phyloP scores from a whole-genome alignment of 2,113 vertebrate species.

The Stomatorhinus ivindoensis region DNA sequence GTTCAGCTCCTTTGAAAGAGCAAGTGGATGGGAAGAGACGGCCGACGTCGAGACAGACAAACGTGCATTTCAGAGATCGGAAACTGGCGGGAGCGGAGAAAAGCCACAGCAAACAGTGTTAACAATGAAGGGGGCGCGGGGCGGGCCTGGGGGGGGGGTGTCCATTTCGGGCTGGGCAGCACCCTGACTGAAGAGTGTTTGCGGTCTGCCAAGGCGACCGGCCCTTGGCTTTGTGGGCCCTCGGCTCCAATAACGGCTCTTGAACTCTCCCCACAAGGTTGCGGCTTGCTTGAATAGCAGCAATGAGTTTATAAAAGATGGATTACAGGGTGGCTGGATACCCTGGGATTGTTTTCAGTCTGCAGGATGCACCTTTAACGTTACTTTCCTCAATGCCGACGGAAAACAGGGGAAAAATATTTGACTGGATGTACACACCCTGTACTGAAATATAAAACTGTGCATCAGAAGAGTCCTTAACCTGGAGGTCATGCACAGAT shows the following conservation, averaged over 20 bases:
- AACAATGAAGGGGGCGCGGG: background rate
- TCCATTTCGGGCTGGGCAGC: conserved; percentile 6
- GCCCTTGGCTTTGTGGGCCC: conserved; percentile 22
- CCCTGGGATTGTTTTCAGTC: background rate
- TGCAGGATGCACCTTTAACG: conserved; percentile 8
- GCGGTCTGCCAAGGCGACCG: conserved; percentile 6
- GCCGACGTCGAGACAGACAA: background rate
- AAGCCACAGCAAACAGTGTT: background rate
- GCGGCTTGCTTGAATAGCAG: conserved; percentile 20
- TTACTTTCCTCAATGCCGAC: background rate
- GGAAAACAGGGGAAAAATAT: background rate
- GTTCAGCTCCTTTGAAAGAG: background rate
- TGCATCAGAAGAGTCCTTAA: background rate
- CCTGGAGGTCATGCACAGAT: background rate
- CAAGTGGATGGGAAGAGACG: background rate
- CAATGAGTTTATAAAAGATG: conserved; percentile 35
- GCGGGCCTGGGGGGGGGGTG: background rate
- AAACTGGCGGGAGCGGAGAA: background rate
- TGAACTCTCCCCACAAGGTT: conserved; percentile 24
- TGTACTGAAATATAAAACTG: background rate
- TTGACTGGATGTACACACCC: background rate
- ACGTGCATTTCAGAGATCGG: background rate
- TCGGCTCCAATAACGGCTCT: conserved; percentile 32
- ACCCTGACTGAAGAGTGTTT: conserved; percentile 21
- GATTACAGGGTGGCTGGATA: conserved; percentile 26